Conservation (phyloP, 1,140 invertebrate genomes). For the Stegodyphus dumicola region DNA sequence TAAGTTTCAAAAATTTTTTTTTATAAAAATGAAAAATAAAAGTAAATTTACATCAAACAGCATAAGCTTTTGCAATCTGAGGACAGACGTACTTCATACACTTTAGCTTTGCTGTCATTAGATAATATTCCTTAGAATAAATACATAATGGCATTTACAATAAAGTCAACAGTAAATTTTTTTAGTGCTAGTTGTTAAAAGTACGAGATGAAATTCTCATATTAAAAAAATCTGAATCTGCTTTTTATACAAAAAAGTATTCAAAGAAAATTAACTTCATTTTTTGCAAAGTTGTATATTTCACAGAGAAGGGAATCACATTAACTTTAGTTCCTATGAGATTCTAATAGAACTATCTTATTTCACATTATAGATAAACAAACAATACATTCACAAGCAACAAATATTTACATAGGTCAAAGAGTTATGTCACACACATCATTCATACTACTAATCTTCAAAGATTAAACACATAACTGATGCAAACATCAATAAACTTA, state of each 20-base stretch:
- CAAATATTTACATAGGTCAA: slow-evolving; percentile 45
- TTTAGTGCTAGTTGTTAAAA: not conserved
- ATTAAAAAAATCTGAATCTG: not conserved
- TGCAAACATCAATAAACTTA: not conserved
- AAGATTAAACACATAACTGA: not conserved
- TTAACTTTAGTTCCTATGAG: slow-evolving; percentile 11
- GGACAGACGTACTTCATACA: too few relatives aligned
- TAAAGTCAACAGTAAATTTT: too few relatives aligned
- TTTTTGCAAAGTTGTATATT: not conserved
- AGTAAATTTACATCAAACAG: too few relatives aligned
- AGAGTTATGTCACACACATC: slow-evolving; percentile 7
- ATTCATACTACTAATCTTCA: slow-evolving; percentile 1
- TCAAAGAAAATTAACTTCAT: not conserved
- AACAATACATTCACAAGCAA: slow-evolving; percentile 37
- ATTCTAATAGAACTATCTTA: slow-evolving; percentile 42
- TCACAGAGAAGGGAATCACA: not conserved
- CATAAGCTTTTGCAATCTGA: too few relatives aligned
- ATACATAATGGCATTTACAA: too few relatives aligned
- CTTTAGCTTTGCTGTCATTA: too few relatives aligned
- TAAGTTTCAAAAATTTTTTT: too few relatives aligned
- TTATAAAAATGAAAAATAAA: too few relatives aligned
- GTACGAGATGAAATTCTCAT: not conserved
- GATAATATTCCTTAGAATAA: too few relatives aligned
- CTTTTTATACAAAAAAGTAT: not conserved
- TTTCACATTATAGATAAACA: slow-evolving; percentile 23